Conservation (phyloP, 1,140 invertebrate species). For the Drosophila lini region DNA sequence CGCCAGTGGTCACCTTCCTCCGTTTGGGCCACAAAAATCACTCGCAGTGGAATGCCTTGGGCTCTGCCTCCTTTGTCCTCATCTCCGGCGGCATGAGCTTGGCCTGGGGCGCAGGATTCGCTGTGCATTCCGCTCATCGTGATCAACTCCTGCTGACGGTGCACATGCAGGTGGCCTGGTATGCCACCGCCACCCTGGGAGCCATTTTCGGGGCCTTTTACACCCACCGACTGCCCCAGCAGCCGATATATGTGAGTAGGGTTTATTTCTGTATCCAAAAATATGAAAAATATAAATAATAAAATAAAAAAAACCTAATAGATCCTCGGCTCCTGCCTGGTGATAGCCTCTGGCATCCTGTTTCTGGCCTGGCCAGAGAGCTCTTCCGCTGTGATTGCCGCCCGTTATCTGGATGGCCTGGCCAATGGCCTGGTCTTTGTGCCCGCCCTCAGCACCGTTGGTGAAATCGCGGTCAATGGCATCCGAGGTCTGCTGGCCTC, state of each 20-base stretch:
- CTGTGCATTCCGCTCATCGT: slow-evolving; percentile 36
- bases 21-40: slow-evolving; percentile 57
- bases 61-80: slow-evolving; percentile 64
- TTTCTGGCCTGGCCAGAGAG: slow-evolving; percentile 52
- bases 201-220: slow-evolving; percentile 48
- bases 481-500: slow-evolving; percentile 58
- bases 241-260: slow-evolving; percentile 63
- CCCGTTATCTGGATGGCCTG: slow-evolving; percentile 73
- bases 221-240: slow-evolving; percentile 58
- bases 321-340: slow-evolving; percentile 53
- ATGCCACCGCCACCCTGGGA: slow-evolving; percentile 60
- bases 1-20: slow-evolving; percentile 36
- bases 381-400: slow-evolving; percentile 50
- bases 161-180: slow-evolving; percentile 71
- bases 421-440: slow-evolving; percentile 73
- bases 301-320: not conserved
- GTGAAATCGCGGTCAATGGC: slow-evolving; percentile 56
- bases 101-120: slow-evolving; percentile 73
- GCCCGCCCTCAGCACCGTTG: slow-evolving; percentile 61
- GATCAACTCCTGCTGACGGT: slow-evolving; percentile 35
- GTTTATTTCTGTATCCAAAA: not conserved
- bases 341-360: slow-evolving; percentile 62
- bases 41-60: slow-evolving; percentile 67
- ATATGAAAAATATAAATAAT: no score
- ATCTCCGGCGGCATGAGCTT: slow-evolving; percentile 76